Evolutionary conservation across 2,888 invertebrate species (phyloP).

Genomic region (Synanthedon andrenaeformis): DNA sequence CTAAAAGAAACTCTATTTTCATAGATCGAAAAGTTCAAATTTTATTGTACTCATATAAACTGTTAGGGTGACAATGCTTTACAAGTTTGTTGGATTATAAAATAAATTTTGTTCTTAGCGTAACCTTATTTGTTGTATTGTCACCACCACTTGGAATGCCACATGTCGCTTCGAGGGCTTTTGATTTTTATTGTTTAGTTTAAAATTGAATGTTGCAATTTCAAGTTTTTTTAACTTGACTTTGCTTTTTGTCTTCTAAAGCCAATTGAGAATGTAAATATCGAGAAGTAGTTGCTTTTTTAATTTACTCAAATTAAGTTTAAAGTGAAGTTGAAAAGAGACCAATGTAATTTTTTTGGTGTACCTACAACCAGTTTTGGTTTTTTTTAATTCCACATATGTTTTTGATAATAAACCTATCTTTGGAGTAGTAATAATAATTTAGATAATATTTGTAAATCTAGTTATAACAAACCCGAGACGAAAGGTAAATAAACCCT

Average conservation of each 20-base stretch:
- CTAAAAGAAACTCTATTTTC: no score
- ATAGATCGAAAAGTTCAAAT: background rate
- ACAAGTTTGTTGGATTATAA: slow-evolving; percentile 24
- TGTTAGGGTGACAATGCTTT: background rate
- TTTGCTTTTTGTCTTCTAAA: slow-evolving; percentile 6
- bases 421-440: no score
- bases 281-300: no score
- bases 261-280: background rate
- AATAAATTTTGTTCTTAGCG: slow-evolving; percentile 51
- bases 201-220: slow-evolving; percentile 18
- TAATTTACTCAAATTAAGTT: no score
- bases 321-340: no score
- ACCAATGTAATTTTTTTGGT: no score
- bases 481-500: background rate
- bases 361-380: no score
- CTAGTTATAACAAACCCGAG: background rate
- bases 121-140: slow-evolving; percentile 67
- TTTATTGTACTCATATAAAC: background rate
- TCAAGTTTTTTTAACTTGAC: slow-evolving; percentile 22
- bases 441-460: background rate
- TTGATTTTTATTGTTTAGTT: slow-evolving; percentile 41
- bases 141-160: slow-evolving; percentile 67
- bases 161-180: slow-evolving; percentile 65
- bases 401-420: no score
- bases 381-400: no score